Percentiles rank a stretch among this genome's conserved stretches.
These are phyloP conservation scores for Etia nguti DNA, from an alignment of 2,113 vertebrate species.

Conservation along the genomic window DNA sequence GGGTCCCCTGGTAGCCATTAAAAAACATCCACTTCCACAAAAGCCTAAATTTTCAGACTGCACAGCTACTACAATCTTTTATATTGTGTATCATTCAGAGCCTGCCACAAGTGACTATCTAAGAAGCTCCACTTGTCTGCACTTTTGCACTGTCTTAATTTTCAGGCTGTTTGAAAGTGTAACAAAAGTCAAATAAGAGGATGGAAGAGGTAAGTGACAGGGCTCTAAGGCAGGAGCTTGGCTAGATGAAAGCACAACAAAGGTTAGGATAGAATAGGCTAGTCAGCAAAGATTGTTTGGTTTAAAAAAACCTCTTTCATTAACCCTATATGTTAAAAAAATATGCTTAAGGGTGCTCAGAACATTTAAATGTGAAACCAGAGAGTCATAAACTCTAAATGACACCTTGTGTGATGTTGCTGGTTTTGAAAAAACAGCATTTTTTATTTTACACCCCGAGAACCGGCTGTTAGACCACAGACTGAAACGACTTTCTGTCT, in stretches of 20 bases:
- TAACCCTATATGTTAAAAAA: neutral
- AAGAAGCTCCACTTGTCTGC: neutral
- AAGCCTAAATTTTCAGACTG: neutral
- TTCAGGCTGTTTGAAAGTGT: neutral
- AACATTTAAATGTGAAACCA: neutral
- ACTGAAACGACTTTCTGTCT: neutral
- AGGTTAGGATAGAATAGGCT: neutral
- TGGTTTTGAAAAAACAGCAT: neutral
- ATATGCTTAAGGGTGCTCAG: neutral
- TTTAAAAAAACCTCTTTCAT: neutral
- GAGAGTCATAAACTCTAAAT: neutral
- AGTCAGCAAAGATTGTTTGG: neutral
- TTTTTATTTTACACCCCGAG: neutral
- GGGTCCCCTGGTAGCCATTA: neutral
- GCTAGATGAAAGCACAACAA: neutral
- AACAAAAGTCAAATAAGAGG: neutral
- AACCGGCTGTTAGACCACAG: neutral
- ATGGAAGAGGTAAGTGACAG: neutral
- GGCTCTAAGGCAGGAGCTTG: neutral
- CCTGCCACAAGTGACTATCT: neutral
- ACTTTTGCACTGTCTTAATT: neutral
- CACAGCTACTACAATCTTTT: neutral
- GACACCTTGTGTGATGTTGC: neutral
- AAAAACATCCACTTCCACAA: neutral
- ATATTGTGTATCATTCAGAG: neutral